These are phyloP conservation scores for Acleris laterana DNA, from an alignment of 2,888 invertebrate species.

Conservation along the genomic window DNA sequence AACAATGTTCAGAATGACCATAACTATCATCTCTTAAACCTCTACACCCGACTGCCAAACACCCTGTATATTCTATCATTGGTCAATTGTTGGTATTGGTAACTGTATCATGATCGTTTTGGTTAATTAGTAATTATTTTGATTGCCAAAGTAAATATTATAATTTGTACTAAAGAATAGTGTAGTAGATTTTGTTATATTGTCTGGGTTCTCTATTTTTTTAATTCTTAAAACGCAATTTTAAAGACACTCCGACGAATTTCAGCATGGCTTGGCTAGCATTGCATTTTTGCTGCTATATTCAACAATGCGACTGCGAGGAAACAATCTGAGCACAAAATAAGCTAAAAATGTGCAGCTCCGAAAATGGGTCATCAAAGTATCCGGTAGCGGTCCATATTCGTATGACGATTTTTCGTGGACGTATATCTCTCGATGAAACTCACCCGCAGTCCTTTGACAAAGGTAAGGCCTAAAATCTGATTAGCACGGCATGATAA, in stretches of 20 bases:
- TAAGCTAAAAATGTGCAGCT: constrained; percentile 15
- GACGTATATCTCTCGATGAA: constrained; percentile 10
- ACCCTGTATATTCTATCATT: too few species aligned
- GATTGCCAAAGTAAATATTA: too few species aligned
- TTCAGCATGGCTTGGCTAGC: neutral
- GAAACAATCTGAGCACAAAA: constrained; percentile 13
- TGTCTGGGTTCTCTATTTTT: too few species aligned
- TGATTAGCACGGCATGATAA: neutral
- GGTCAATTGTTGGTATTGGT: too few species aligned
- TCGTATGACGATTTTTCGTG: constrained; percentile 14
- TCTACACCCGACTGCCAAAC: too few species aligned
- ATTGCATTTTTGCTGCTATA: neutral
- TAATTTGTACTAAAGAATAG: too few species aligned
- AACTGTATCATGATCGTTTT: too few species aligned
- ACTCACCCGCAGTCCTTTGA: constrained; percentile 21
- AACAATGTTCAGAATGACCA: too few species aligned
- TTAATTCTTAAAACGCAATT: neutral
- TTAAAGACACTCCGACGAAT: neutral
- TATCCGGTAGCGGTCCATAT: constrained; percentile 22
- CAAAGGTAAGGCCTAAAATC: constrained; percentile 1
- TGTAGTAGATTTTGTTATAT: too few species aligned
- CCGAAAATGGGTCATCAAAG: constrained; percentile 22
- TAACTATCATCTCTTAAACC: too few species aligned
- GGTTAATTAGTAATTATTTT: too few species aligned
- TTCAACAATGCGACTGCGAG: constrained; percentile 1